Conservation (phyloP, 2,888 invertebrate species). For the Cybosia mesomella region DNA sequence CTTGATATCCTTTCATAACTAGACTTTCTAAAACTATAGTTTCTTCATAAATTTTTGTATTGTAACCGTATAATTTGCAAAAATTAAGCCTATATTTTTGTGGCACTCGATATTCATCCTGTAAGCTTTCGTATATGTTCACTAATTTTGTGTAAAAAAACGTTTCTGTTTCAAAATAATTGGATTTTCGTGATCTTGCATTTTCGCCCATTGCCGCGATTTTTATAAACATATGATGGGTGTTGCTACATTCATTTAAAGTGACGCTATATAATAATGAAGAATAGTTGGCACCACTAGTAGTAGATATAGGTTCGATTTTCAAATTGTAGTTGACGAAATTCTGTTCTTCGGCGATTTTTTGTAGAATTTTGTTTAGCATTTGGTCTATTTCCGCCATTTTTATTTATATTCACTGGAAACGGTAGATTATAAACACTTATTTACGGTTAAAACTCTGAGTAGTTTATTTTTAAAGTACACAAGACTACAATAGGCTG, state of each 20-base stretch:
- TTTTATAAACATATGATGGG: conserved; percentile 64
- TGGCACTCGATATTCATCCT: conserved; percentile 55
- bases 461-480: background rate
- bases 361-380: conserved; percentile 17
- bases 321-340: conserved; percentile 42
- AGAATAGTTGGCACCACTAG: conserved; percentile 62
- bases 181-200: conserved; percentile 48
- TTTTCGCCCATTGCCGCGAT: conserved; percentile 61
- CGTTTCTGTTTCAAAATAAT: conserved; percentile 61
- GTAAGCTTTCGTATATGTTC: conserved; percentile 55
- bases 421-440: background rate
- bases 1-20: conserved; percentile 56
- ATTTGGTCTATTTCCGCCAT: conserved; percentile 29
- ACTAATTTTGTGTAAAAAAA: conserved; percentile 61
- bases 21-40: conserved; percentile 72
- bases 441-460: too few species aligned
- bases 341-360: conserved; percentile 47
- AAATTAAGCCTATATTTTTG: conserved; percentile 57
- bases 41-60: conserved; percentile 54
- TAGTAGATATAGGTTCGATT: conserved; percentile 48
- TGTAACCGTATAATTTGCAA: conserved; percentile 64
- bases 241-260: conserved; percentile 38
- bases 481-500: background rate
- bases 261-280: conserved; percentile 51
- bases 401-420: background rate